Base-by-base conservation (phyloP, 2,888 invertebrate genomes). In the Alviniconcha strummeri region DNA sequence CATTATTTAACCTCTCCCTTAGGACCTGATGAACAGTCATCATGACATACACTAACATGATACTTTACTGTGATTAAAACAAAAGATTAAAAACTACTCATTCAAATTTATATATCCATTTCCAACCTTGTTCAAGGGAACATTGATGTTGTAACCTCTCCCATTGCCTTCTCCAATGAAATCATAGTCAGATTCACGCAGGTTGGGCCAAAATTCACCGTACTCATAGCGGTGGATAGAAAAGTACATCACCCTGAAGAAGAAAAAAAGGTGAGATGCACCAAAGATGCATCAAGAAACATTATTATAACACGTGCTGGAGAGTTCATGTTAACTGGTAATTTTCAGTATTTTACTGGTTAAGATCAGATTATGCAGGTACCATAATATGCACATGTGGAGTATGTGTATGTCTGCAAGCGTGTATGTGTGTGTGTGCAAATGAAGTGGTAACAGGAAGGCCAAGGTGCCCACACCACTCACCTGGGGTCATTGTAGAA, bases 141-240 rank as follows among this genome's bases (percentile, higher is more conserved):
- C 95, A 94, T 99, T 99, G 88, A 98, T 96, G 92, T 97, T 99
- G 93, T 95, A 97, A 0, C 99, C 99, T 75, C 93, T 93, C 0
- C 98, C 99, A 0, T 93, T 91, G 0, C 96, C 96, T 60, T 95
- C 94, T 1, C 99, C 99, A 83, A 97, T 95, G 90, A 96, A 96
- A 94, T 98, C 96, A 93, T 96, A 98, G 94, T 98, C 96, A 0
- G 98, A 97, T 94, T 98, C 97, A 57, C 96, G 95, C 36, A 99
- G 95, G 94, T 97, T 96, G 0, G 99, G 99, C 99, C 99, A 99
- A 94, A 97, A 99, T 79, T 95, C 94, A 0, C 99, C 99, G 93
- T 97, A 95, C 93, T 99, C 97, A 94, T 97, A 99, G 11, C 99
- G 98, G 94, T 99, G 99, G 85, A 99, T 97, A 0, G 99, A 99